These are phyloP conservation scores for Melanophora roralis DNA, from an alignment of 2,888 invertebrate species.

Conservation along the genomic window DNA sequence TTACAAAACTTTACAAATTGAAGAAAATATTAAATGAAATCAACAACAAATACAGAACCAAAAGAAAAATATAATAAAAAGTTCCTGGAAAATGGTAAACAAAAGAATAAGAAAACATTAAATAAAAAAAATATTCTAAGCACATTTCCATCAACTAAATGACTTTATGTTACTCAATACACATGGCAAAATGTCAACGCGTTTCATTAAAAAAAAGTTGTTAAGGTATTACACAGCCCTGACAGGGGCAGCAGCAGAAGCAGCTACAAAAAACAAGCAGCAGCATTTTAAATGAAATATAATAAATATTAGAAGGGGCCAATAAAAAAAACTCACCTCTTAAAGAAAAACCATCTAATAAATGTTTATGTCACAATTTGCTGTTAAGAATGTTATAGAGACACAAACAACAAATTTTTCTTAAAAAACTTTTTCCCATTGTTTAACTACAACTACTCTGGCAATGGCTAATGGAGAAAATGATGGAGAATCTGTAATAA, in stretches of 20 bases:
- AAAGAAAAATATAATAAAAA: conserved; percentile 18
- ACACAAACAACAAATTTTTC: conserved; percentile 9
- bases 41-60: conserved; percentile 29
- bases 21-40: conserved; percentile 35
- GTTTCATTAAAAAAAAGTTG: conserved; percentile 39
- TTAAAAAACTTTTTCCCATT: neutral
- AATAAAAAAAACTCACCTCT: too few relatives aligned
- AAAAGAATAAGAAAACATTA: conserved; percentile 5
- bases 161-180: conserved; percentile 47
- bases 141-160: conserved; percentile 63
- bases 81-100: conserved; percentile 12
- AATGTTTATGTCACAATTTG: neutral
- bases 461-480: neutral
- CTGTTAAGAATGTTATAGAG: conserved; percentile 20
- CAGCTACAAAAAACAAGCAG: neutral
- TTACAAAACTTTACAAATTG: conserved; percentile 62
- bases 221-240: conserved; percentile 45
- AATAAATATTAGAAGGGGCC: conserved; percentile 21
- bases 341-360: neutral
- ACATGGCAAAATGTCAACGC: conserved; percentile 49
- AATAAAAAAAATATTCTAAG: conserved; percentile 54
- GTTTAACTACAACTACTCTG: neutral
- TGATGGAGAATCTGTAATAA: conserved; percentile 36
- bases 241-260: neutral
- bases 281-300: conserved; percentile 17